Conservation (phyloP, 35 echinoderm and acorn worm genomes). For the Heliocidaris tuberculata region DNA sequence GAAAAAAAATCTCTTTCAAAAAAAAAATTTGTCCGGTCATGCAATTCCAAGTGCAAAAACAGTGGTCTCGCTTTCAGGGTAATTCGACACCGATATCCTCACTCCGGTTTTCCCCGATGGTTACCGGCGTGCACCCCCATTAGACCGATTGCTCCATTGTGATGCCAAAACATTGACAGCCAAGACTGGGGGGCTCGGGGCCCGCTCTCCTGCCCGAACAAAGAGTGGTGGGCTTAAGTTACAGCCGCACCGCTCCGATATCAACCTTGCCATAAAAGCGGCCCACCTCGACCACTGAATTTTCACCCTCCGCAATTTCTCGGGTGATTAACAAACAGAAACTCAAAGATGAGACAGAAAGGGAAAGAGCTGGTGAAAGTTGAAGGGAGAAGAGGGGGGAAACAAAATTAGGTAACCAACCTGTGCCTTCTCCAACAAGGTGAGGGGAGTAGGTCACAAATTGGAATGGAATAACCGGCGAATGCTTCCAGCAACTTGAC, state of each 20-base stretch:
- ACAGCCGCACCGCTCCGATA: slow-evolving; percentile 16
- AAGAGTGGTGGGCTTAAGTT: slow-evolving; percentile 15
- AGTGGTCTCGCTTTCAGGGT: slow-evolving; percentile 21
- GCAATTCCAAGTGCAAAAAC: slow-evolving; percentile 11
- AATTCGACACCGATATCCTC: slow-evolving; percentile 6
- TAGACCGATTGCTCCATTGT: slow-evolving; percentile 31
- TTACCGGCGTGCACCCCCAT: slow-evolving; percentile 12
- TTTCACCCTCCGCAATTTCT: not conserved
- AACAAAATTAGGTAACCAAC: not conserved
- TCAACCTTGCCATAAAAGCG: not conserved
- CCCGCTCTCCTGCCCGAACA: not conserved
- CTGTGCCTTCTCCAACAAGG: not conserved
- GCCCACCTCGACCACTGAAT: not conserved
- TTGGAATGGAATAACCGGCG: not conserved
- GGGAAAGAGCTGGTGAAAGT: not conserved
- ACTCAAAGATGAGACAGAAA: not conserved
- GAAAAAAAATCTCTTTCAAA: not conserved
- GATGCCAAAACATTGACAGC: slow-evolving; percentile 26
- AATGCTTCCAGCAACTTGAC: not conserved
- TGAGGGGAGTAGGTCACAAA: slow-evolving; percentile 1
- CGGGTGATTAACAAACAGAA: not conserved
- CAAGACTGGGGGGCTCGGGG: not conserved
- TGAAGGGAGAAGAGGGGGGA: not conserved
- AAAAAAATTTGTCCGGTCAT: slow-evolving; percentile 18
- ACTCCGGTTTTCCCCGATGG: not conserved